Percentiles rank a stretch among this genome's conserved stretches.
Conservation (phyloP, 2,113 vertebrate species). For the Pomatostomus ruficeps region DNA sequence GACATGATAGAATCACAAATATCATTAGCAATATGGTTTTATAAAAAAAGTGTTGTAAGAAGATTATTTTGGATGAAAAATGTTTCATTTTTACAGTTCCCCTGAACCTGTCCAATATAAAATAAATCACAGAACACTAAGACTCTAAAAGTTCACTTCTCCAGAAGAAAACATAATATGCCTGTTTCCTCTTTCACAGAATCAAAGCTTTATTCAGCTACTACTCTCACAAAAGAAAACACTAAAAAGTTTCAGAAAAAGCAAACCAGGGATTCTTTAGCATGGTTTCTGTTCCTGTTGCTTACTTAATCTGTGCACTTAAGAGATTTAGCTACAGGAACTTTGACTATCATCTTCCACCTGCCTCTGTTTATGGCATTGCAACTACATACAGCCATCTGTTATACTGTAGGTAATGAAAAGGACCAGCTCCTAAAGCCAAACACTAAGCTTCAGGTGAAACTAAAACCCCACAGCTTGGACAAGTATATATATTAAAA, state of each 20-base stretch:
- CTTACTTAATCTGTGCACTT: background rate
- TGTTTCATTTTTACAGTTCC: background rate
- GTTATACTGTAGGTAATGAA: background rate
- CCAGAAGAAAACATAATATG: background rate
- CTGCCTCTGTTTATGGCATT: background rate
- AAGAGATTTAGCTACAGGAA: background rate
- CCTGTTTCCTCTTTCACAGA: background rate
- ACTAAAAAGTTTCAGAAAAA: background rate
- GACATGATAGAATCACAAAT: background rate
- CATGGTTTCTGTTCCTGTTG: background rate
- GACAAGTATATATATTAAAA: background rate
- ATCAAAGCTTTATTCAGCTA: background rate
- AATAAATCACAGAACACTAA: background rate
- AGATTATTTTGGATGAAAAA: background rate
- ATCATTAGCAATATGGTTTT: background rate
- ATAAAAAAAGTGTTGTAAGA: background rate
- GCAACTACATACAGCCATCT: background rate
- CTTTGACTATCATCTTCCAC: background rate
- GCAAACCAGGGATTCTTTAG: background rate
- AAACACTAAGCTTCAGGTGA: background rate
- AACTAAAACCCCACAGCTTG: background rate
- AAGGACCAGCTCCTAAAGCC: background rate
- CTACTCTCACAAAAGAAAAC: background rate
- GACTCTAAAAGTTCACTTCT: background rate
- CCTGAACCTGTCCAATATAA: background rate